Percentiles rank a stretch among this genome's conserved stretches.
Conservation (phyloP, 2,113 vertebrate genomes). For the Corvus cornix region DNA sequence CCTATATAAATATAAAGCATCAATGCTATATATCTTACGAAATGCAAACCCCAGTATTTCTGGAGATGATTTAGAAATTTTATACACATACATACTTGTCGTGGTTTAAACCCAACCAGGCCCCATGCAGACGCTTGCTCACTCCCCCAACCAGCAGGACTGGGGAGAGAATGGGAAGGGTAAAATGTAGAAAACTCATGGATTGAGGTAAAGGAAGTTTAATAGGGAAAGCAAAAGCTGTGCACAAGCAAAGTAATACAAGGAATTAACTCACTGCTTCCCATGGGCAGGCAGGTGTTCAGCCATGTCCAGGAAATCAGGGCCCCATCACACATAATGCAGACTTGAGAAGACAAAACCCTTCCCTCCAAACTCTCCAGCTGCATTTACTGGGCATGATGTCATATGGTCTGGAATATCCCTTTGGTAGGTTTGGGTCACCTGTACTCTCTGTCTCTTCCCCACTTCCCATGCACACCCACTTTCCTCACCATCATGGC, state of each 20-base stretch:
- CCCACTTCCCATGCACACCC: too few species aligned
- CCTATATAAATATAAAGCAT: neutral
- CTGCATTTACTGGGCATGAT: too few species aligned
- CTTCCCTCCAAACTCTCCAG: neutral
- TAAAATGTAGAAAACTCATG: neutral
- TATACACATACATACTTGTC: neutral
- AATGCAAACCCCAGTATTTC: neutral
- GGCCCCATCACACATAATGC: too few species aligned
- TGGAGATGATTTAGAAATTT: neutral
- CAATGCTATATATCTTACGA: neutral
- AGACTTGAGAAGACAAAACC: neutral
- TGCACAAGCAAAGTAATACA: neutral
- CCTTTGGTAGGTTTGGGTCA: neutral
- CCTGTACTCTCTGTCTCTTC: neutral
- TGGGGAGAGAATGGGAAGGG: neutral
- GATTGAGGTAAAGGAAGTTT: neutral
- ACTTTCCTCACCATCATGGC: neutral
- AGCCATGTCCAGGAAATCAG: neutral
- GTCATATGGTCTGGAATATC: neutral
- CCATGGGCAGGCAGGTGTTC: neutral
- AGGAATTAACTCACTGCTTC: neutral
- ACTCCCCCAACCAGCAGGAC: too few species aligned
- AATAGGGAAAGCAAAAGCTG: neutral
- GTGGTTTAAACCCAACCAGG: neutral
- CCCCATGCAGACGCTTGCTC: fast-evolving